phyloP scores from a whole-genome alignment of 2,797 vertebrate genomes.

The Carcharodon carcharias region DNA sequence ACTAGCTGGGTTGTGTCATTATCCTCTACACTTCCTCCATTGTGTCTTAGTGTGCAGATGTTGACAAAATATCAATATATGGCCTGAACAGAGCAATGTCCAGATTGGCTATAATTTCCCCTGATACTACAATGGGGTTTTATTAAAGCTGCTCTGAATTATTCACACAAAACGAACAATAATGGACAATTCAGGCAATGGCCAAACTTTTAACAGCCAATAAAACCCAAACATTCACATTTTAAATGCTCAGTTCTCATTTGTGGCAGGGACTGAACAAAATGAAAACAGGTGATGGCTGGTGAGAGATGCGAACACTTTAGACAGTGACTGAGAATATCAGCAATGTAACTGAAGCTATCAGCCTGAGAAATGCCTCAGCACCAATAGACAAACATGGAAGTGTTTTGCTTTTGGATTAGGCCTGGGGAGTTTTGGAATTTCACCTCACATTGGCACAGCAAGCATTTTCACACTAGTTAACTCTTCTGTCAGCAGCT shows the following conservation, averaged over 20 bases:
- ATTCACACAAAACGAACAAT: not conserved
- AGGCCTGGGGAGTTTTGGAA: not conserved
- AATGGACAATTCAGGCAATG: not conserved
- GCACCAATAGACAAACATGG: not conserved
- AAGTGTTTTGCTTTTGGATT: not conserved
- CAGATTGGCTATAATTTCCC: not conserved
- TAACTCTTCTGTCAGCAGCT: not conserved
- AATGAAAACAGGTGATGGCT: not conserved
- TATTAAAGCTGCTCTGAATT: not conserved
- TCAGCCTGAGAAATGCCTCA: not conserved
- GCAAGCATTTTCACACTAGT: not conserved
- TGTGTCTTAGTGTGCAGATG: not conserved
- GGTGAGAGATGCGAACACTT: not conserved
- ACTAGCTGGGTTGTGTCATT: too few relatives aligned
- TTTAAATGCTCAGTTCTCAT: not conserved
- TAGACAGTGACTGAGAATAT: not conserved
- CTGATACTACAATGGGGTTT: not conserved
- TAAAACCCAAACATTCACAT: not conserved
- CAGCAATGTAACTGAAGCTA: not conserved
- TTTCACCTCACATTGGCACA: not conserved
- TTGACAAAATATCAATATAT: not conserved
- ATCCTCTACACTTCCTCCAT: too few relatives aligned
- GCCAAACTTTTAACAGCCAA: not conserved
- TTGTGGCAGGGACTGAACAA: not conserved
- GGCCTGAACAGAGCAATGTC: not conserved